Conservation (phyloP, 2,888 invertebrate genomes). For the Dynastes grantii region DNA sequence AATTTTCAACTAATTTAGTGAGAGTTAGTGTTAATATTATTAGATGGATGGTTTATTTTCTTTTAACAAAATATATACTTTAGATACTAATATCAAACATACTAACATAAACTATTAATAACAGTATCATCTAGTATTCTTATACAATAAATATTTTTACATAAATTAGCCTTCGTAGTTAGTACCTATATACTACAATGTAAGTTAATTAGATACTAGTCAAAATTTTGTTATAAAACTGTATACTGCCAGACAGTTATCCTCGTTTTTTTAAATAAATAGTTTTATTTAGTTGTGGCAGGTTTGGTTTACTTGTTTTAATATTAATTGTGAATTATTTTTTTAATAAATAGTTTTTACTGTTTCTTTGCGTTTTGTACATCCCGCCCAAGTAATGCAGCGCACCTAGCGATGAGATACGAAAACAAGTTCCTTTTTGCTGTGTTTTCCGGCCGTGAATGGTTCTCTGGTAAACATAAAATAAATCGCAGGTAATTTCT, state of each 20-base stretch:
- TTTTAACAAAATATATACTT: no score
- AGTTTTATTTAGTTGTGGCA: slow-evolving; percentile 17
- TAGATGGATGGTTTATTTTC: no score
- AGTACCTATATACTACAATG: background rate
- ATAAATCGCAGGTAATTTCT: slow-evolving; percentile 68
- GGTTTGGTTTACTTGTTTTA: background rate
- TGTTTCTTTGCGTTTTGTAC: background rate
- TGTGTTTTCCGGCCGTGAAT: slow-evolving; percentile 61
- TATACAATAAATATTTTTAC: slow-evolving; percentile 12
- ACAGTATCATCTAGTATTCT: background rate
- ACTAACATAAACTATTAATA: background rate
- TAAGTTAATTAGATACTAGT: slow-evolving; percentile 17
- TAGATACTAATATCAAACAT: no score
- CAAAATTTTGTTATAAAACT: slow-evolving; percentile 29
- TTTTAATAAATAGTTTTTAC: slow-evolving; percentile 33
- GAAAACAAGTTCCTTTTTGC: slow-evolving; percentile 63
- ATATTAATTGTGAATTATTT: slow-evolving; percentile 31
- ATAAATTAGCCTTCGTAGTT: slow-evolving; percentile 11
- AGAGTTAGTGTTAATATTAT: no score
- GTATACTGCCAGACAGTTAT: slow-evolving; percentile 20
- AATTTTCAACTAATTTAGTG: no score
- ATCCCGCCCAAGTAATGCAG: slow-evolving; percentile 5
- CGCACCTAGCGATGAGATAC: slow-evolving; percentile 47
- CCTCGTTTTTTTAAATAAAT: background rate
- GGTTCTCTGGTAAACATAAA: slow-evolving; percentile 61